Evolutionary conservation across 1,140 invertebrate species (phyloP).

Genomic region (Spodoptera litura): DNA sequence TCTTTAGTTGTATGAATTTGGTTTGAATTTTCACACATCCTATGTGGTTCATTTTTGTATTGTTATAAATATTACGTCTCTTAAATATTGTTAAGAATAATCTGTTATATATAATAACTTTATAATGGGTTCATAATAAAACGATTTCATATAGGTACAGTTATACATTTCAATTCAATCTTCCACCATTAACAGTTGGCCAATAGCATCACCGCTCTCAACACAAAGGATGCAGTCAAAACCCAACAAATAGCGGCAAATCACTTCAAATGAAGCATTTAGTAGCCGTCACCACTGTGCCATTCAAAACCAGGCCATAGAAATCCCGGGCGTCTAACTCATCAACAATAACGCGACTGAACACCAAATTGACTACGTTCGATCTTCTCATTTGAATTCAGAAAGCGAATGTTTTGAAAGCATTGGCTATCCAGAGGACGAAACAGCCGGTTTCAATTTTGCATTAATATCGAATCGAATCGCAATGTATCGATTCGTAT

Average conservation of each 20-base stretch:
- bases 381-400: constrained; percentile 54
- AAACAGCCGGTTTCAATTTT: constrained; percentile 55
- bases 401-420: constrained; percentile 53
- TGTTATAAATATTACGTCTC: too few relatives aligned
- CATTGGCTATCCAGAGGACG: constrained; percentile 48
- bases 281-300: constrained; percentile 3
- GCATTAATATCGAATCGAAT: constrained; percentile 50
- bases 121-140: too few relatives aligned
- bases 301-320: constrained; percentile 27
- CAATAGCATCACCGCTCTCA: neutral
- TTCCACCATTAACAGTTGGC: neutral
- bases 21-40: too few relatives aligned
- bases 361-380: constrained; percentile 47
- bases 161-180: neutral
- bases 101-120: too few relatives aligned
- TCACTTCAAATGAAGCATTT: constrained; percentile 21
- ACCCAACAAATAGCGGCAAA: constrained; percentile 16
- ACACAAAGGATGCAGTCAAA: neutral
- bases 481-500: constrained; percentile 25
- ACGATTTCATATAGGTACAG: too few relatives aligned
- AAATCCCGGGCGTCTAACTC: constrained; percentile 41
- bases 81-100: too few relatives aligned
- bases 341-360: constrained; percentile 38
- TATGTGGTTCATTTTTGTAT: too few relatives aligned
- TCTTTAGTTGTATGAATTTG: neutral